Evolutionary conservation across 2,888 invertebrate species (phyloP), one percentile per base, ranked within the genome.

Genomic region (Tipula helvola): DNA sequence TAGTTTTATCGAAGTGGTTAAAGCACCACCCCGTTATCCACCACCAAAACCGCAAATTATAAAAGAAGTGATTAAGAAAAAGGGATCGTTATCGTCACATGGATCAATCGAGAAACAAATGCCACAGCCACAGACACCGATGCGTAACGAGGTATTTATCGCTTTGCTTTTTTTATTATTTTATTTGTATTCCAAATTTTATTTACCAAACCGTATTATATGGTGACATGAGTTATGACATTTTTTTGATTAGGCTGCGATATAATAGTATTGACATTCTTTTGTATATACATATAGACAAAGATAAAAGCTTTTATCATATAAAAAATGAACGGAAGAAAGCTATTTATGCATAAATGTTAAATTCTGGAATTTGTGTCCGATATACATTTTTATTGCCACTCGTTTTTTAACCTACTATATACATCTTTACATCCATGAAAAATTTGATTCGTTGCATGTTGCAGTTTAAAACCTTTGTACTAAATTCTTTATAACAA

Each of bases 1-100:
- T 88, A 95, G 95, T 89, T 97, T 97, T 92, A 95, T 97, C 88
- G 96, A 96, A 90, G 93, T 95, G 88, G 95, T 95, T 91, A 97
- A 97, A 93, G 93, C 93, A 1, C 93, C 95, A 83, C 94, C 95
- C 71, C 94, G 94, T 89, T 95, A 94, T 90, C 95, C 95, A 85
- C 92, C 93, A 89, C 93, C 93, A 89, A 89, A 90, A 10, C 89
- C 88, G 85, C 88, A 88, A 88, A 89, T 88, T 87, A 88, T 89
- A 42, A 89, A 89, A 88, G 89, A 89, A 87, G 88, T 89, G 41
- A 88, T 89, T 86, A 89, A 89, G 86, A 89, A 89, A 87, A 90
- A 89, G 88, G 89, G 89, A 88, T 89, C 89, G 86, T 86, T 89
- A 41, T 89, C 90, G 85, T 89, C 88, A 86, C 88, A 89, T 86